Evolutionary conservation across 2,888 invertebrate species (phyloP).

Genomic region (Acanthopleura granulata): DNA sequence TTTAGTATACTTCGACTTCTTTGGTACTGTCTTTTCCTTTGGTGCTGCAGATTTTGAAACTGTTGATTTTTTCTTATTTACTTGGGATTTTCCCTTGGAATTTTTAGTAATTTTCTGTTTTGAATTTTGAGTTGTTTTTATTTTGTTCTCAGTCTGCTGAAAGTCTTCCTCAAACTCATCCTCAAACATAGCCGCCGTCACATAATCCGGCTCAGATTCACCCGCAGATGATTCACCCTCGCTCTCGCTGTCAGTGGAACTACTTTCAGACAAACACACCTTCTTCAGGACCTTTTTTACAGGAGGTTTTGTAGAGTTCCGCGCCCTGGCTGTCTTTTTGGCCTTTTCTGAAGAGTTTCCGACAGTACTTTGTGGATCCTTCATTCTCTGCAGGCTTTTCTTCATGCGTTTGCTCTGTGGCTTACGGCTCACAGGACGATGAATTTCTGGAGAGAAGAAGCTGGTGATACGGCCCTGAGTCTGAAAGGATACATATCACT

Average conservation of each 20-base stretch:
- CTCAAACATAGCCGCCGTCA: not conserved
- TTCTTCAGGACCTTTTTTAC: conserved; percentile 20
- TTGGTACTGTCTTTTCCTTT: not conserved
- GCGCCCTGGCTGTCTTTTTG: not conserved
- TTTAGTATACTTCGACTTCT: not conserved
- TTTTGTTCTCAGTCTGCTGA: not conserved
- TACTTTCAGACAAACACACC: conserved; percentile 44
- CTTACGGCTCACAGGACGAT: too few relatives aligned
- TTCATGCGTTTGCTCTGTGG: not conserved
- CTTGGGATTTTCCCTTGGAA: not conserved
- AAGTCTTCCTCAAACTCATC: not conserved
- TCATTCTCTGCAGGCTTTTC: not conserved
- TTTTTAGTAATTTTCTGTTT: not conserved
- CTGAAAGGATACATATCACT: conserved; percentile 27
- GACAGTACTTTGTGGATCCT: too few relatives aligned
- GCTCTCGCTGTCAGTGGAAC: conserved; percentile 34
- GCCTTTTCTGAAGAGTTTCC: not conserved
- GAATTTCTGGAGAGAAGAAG: conserved; percentile 40
- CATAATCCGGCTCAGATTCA: too few relatives aligned
- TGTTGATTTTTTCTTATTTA: not conserved
- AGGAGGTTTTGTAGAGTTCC: not conserved
- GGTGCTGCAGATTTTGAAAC: not conserved
- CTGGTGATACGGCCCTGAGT: conserved; percentile 39
- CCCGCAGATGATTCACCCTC: not conserved
- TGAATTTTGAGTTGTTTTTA: not conserved